phyloP scores from a whole-genome alignment of 1,140 invertebrate species.

The Drosophila littoralis region DNA sequence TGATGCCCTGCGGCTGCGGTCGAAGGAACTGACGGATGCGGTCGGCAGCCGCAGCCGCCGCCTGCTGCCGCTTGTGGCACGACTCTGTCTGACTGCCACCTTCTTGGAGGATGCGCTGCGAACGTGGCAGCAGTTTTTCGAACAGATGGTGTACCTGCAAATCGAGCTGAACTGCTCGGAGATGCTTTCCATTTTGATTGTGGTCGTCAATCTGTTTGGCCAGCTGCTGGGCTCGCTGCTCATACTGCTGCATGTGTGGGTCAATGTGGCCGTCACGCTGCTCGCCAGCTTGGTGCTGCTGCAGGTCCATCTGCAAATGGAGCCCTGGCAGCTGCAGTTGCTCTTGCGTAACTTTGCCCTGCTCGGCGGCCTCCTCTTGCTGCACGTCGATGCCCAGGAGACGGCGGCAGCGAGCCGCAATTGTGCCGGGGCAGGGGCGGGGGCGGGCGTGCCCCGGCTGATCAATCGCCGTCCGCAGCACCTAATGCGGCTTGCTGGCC shows the following conservation, averaged over 20 bases:
- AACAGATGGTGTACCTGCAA: constrained; percentile 15
- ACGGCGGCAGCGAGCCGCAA: neutral
- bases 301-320: constrained; percentile 20
- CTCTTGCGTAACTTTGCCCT: constrained; percentile 45
- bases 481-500: constrained; percentile 39
- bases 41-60: constrained; percentile 24
- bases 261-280: constrained; percentile 34
- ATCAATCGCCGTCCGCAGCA: constrained; percentile 30
- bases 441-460: constrained; percentile 22
- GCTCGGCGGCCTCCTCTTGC: constrained; percentile 38
- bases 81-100: constrained; percentile 46
- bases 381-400: constrained; percentile 34
- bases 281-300: constrained; percentile 26
- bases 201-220: constrained; percentile 28
- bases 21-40: constrained; percentile 23
- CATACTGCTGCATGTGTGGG: constrained; percentile 20
- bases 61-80: constrained; percentile 33
- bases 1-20: constrained; percentile 3
- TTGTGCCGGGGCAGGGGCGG: neutral
- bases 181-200: constrained; percentile 8
- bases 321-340: constrained; percentile 22
- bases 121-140: constrained; percentile 43
- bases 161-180: constrained; percentile 11
- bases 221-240: constrained; percentile 40
- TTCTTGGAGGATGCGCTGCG: constrained; percentile 46